These are phyloP conservation scores for Fundulus diaphanus DNA, from an alignment of 2,797 vertebrate species.

Conservation along the genomic window DNA sequence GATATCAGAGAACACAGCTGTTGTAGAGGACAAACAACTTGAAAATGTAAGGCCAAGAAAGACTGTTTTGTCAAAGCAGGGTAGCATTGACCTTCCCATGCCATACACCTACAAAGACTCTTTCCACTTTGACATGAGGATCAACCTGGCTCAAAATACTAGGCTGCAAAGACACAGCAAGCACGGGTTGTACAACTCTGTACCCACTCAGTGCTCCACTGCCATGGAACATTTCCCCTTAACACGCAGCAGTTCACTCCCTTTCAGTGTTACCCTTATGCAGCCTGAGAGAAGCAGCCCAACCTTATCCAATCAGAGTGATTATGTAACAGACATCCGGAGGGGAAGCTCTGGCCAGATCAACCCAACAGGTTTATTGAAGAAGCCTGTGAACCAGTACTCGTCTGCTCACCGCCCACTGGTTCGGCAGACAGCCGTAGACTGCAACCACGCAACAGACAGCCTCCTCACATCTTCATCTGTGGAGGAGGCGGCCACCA, in stretches of 20 bases:
- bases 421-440: conserved; percentile 92
- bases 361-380: conserved; percentile 68
- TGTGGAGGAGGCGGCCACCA: conserved; percentile 71
- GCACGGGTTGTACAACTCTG: conserved; percentile 84
- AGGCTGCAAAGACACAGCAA: conserved; percentile 76
- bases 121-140: conserved; percentile 95
- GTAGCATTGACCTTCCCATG: conserved; percentile 96
- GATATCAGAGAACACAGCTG: conserved; percentile 92
- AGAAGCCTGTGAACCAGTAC: conserved; percentile 80
- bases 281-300: conserved; percentile 62
- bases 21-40: conserved; percentile 92
- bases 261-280: conserved; percentile 81
- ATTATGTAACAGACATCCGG: conserved; percentile 65
- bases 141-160: conserved; percentile 77
- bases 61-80: conserved; percentile 93
- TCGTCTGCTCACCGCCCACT: conserved; percentile 87
- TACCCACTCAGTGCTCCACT: conserved; percentile 87
- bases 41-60: conserved; percentile 93
- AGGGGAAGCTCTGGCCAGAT: conserved; percentile 73
- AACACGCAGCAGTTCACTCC: conserved; percentile 92
- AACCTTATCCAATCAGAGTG: conserved; percentile 54
- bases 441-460: conserved; percentile 84
- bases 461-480: conserved; percentile 60
- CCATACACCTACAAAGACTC: conserved; percentile 97
- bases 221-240: conserved; percentile 83